Evolutionary conservation across 1,140 invertebrate species (phyloP).

Genomic region (Ditylenchus dipsaci): DNA sequence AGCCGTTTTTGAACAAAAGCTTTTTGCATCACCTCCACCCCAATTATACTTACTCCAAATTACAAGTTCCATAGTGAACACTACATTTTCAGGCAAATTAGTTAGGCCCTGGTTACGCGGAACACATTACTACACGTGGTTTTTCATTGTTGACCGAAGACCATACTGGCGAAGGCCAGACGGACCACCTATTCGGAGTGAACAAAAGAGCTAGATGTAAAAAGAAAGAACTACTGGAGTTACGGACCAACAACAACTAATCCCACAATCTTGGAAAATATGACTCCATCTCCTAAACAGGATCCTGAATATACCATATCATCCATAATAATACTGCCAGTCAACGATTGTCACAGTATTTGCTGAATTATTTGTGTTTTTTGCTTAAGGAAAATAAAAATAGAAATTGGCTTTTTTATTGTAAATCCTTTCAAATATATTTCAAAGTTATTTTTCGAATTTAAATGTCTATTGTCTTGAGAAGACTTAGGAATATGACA

Average conservation of each 20-base stretch:
- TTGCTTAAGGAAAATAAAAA: too few relatives aligned
- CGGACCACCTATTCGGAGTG: not conserved
- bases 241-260: not conserved
- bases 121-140: conserved; percentile 15
- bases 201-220: too few relatives aligned
- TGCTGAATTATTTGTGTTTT: not conserved
- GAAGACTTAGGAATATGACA: too few relatives aligned
- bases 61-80: too few relatives aligned
- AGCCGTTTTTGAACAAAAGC: too few relatives aligned
- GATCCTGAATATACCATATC: not conserved
- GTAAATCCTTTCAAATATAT: too few relatives aligned
- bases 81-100: not conserved
- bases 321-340: not conserved
- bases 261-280: not conserved
- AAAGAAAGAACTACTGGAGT: too few relatives aligned
- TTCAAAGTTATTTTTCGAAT: too few relatives aligned
- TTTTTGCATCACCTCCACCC: too few relatives aligned
- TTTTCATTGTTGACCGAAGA: not conserved
- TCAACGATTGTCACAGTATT: not conserved
- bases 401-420: too few relatives aligned
- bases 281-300: not conserved
- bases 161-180: not conserved
- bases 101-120: conserved; percentile 27
- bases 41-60: too few relatives aligned
- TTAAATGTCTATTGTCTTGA: too few relatives aligned